These are phyloP conservation scores for Cyanistes caeruleus DNA, from an alignment of 2,113 vertebrate species.

Conservation along the genomic window DNA sequence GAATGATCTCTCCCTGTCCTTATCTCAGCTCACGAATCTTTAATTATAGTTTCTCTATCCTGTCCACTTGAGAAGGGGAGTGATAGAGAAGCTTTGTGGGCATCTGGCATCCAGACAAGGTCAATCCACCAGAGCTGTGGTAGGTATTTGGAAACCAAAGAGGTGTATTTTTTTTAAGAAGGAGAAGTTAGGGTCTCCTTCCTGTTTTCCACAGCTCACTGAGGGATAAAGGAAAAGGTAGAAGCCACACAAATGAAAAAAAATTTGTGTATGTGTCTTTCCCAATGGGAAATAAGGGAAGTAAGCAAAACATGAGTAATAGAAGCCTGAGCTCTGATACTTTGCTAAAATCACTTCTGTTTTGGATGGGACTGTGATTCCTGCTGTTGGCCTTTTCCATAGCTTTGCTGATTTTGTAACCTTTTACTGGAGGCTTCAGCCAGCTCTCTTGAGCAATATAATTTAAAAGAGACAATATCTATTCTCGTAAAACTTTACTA, in stretches of 20 bases:
- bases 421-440: not conserved
- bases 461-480: constrained; percentile 10
- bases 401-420: not conserved
- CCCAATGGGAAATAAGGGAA: not conserved
- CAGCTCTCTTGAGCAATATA: not conserved
- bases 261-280: not conserved
- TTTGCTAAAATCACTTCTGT: not conserved
- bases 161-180: not conserved
- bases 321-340: not conserved
- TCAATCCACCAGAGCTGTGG: not conserved
- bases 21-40: not conserved
- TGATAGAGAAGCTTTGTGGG: not conserved
- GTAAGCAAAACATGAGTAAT: not conserved
- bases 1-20: not conserved
- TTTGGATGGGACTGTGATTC: not conserved
- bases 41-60: not conserved
- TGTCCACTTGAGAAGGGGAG: not conserved
- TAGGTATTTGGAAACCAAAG: not conserved
- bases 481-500: not conserved
- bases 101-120: not conserved
- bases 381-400: not conserved
- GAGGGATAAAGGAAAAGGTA: not conserved
- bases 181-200: not conserved
- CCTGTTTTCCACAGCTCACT: not conserved
- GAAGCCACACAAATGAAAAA: not conserved